Base-by-base conservation (phyloP, 92 coral and sea anemone species). In the Desmophyllum pertusum region DNA sequence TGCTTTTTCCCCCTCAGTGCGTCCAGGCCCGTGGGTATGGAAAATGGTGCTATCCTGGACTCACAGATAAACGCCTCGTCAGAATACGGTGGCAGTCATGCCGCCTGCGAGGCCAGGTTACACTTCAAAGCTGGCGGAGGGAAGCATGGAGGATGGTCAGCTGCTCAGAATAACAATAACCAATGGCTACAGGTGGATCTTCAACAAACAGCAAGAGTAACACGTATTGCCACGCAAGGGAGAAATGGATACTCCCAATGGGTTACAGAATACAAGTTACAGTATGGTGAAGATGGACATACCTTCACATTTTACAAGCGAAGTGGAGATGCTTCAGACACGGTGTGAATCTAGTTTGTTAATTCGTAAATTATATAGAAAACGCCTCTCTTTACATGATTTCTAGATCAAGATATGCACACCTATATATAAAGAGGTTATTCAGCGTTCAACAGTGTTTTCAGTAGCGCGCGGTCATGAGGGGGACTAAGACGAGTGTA, bases 141-240 rank as follows among this genome's bases (percentile, higher is more conserved):
- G 65, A 51, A 21, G 40, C n/a, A 46, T 4, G 81, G 76, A 5
- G 70, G 76, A 39, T 88, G 91, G 91, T 43, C 85, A 14, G 80
- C 82, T 13, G 11, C 35, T 0, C 9, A 10, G 0, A 88, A 63
- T 50, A 73, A 88, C 74, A 42, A 14, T 6, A 71, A 78, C 6
- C 91, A 73, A 10, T 88, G 91, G 91, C 76, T 88, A 10, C 85
- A 88, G 51, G 72, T 88, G 36, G 81, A 84, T 46, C 81, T 88
- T 48, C 21, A 23, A 3, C 37, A 73, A 21, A 78, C 55, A n/a
- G 21, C 66, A 40, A 39, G 51, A 30, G 81, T 88, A 17, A 71
- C 84, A 4, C 67, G 80, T 0, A 48, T 88, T 39, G 85, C 84
- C 18, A 88, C 91, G 2, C 91, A 88, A 65, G 91, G 91, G 21